Evolutionary conservation across 1,140 invertebrate genomes (phyloP), one percentile per base, ranked within the genome.

Genomic region (Bombus waltoni): DNA sequence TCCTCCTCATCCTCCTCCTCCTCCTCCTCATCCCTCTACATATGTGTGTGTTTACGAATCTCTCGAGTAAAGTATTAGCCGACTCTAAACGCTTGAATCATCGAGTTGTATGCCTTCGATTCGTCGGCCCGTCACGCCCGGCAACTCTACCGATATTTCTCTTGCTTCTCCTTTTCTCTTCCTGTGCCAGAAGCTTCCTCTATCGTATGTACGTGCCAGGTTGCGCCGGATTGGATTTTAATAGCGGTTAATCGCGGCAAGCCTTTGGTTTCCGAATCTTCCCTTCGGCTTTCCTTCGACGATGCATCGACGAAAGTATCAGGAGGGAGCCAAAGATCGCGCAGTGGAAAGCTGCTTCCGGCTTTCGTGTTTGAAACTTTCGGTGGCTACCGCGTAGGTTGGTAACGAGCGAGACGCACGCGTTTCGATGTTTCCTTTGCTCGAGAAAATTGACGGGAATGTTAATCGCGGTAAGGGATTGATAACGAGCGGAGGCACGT

Each of bases 21-120:
- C 3, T 3, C 2, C n/a, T 74, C 38, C 10, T 22, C 57, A 4
- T 28, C 53, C 28, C 83, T 89, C 88, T 92, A 87, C 92, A 68
- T 73, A 82, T 73, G 73, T 88, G 73, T 88, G 88, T 90, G 89
- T 90, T 93, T 93, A 94, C 92, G 89, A 90, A 92, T 93, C 90
- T 91, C 88, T 93, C 80, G 76, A 91, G 89, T 91, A 90, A 91
- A 89, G 87, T 91, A 89, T 90, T 90, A 90, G 89, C 87, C 83
- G 89, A 86, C 89, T 90, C 86, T 90, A 88, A 90, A 90, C 80
- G 89, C 88, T 90, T 81, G 89, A 90, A 90, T 90, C 86, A 88
- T 90, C 89, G 88, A 90, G 89, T 89, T 85, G 88, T 90, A 66
- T 90, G 88, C 88, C 86, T 89, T 86, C 85, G 85, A 89, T 90